Evolutionary conservation across 2,113 vertebrate genomes (phyloP), one percentile per base, ranked within the genome.

Genomic region (Coptodon rendalli): DNA sequence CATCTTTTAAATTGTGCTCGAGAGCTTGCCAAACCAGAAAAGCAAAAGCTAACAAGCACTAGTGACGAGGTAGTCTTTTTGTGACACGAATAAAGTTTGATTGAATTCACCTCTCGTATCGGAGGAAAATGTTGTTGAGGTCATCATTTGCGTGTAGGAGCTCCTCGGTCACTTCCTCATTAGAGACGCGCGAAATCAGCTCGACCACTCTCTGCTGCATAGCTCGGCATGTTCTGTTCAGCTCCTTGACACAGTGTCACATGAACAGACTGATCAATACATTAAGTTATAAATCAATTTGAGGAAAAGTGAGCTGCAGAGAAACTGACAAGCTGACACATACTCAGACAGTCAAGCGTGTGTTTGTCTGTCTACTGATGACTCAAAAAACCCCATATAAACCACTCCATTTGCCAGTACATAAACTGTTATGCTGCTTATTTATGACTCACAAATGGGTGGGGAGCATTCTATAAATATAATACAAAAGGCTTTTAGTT

Each of bases 201-300:
- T 99, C 98, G 38, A 99, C 97, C 9, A 99, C 97, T 86, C 99
- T 97, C 89, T 99, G 98, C 96, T 99, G 99, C 99, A 99, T 99
- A 36, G 98, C 97, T 89, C 98, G 96, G 93, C 99, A 99, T n/a
- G 99, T 99, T 94, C 98, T 94, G 96, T 99, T 98, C 95, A 99
- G 96, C 89, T 99, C 99, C 99, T 93, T 19, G 10, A 83, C 1
- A 19, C 12, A 66, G 56, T 8, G 24, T 29, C 14, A 83, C 59
- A 80, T 16, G 29, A 43, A 68, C n/a, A 87, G 7, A 71, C 14
- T 34, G 17, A 80, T 53, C 3, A 45, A 59, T 9, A 13, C 8
- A 57, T n/a, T n/a, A 6, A 19, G 43, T 52, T 78, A 78, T 78
- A 52, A 52, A 78, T 52, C 27, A 84, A 14, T 52, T 10, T 80